Base-by-base conservation (phyloP, 1,140 invertebrate genomes). In the Drosophila lacteicornis region DNA sequence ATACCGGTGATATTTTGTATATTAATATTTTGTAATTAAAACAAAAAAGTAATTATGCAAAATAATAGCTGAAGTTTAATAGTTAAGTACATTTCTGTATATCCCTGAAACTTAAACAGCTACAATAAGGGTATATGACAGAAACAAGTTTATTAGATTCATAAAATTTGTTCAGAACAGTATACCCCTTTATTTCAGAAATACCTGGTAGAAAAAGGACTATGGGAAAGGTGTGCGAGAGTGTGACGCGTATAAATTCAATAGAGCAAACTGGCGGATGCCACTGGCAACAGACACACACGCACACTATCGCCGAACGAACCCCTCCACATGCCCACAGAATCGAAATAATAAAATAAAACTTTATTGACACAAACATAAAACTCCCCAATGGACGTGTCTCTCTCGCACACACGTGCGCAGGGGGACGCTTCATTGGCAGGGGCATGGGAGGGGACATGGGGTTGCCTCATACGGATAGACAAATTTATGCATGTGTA, bases 301-400 rank as follows among this genome's bases (percentile, higher is more conserved):
- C 43, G 2, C 57, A 11, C 30, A 55, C 51, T 56, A 55, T 55
- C 17, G 3, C 40, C 27, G 8, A 3, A 15, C 11, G n/a, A 13
- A 25, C 9, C 36, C 53, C 47, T 17, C 19, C 19, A 15, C 51
- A 13, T 15, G 19, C 51, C 51, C 53, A 56, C 53, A 22, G 45
- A 68, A 55, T 42, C 51, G 60, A 82, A 87, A 87, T 87, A 87
- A 87, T 88, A 87, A 87, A 87, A 87, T 87, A 83, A 88, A 87
- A 87, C 77, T 87, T 87, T 88, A 87, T 87, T 88, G 84, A 80
- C 84, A 83, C 77, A 87, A 87, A 87, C 84, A 87, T 71, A 87
- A 83, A 87, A 88, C 77, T 80, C 80, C 77, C 71, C 63, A 88
- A 73, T 78, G 84, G 84, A 83, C 77, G 69, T 70, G 46, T 77